Base-by-base conservation (phyloP, 2,888 invertebrate genomes). In the Holacanthella duospinosa region DNA sequence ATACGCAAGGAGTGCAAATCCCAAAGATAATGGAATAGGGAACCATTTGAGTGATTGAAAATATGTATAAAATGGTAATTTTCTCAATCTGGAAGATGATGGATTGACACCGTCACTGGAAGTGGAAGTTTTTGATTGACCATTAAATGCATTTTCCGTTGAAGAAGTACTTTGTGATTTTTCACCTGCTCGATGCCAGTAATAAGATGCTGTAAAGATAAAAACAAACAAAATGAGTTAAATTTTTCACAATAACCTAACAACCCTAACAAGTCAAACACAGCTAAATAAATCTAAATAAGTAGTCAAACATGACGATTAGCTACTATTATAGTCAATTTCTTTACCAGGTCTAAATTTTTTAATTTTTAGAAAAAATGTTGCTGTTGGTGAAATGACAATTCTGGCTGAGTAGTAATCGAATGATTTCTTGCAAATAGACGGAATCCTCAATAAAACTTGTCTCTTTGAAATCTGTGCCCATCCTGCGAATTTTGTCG, bases 1-100 rank as follows among this genome's bases (percentile, higher is more conserved):
- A 59, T 73, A 70, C 2, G 73, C 74, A 24, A 74, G 66, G 24
- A 74, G 64, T 25, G 69, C 70, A 64, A 74, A 69, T n/a, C 74
- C 74, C 27, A 74, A 68, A 6, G 71, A 66, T 12, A 74, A 26
- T 21, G 74, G 74, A 29, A 74, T 66, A 2, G 74, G 74, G 1
- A 67, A 67, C 70, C 70, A 70, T 59, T 68, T 70, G 16, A 70
- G 60, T 27, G 64, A 60, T 21, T 62, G 64, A 27, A 63, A 16
- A 57, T 62, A 63, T 24, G 2, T 26, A 27, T 48, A 12, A 21
- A 43, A 43, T 36, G 48, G 48, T 21, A 48, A 48, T 48, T 4
- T 21, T 4, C 21, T 48, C 4, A 48, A 21, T 21, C 48, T 9
- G 21, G 48, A 48, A 4, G 12, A n/a, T n/a, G 9, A 9, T n/a